Conservation (phyloP, 2,888 invertebrate genomes). For the Hypomecis punctinalis region DNA sequence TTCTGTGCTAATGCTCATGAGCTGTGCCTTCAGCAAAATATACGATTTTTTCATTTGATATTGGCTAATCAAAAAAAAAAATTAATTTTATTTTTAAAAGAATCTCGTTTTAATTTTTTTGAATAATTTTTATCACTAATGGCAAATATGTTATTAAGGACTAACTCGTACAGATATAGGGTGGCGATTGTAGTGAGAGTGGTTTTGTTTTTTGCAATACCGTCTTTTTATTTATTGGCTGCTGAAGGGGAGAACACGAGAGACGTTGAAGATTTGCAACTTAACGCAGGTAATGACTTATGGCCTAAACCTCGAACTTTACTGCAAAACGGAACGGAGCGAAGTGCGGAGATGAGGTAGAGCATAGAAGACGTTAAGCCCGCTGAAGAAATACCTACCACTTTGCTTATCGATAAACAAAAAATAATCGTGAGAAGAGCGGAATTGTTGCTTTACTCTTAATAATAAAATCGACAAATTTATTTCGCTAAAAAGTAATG, state of each 20-base stretch:
- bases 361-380: too few species aligned
- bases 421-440: too few species aligned
- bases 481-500: too few species aligned
- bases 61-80: conserved; percentile 40
- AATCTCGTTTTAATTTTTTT: conserved; percentile 40
- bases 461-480: too few species aligned
- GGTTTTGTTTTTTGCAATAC: conserved; percentile 67
- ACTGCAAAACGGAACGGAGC: too few species aligned
- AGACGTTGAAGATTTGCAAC: conserved; percentile 23
- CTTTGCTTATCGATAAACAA: too few species aligned
- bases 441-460: too few species aligned
- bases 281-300: conserved; percentile 48
- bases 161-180: conserved; percentile 66
- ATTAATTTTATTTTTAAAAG: background rate
- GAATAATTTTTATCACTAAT: conserved; percentile 56
- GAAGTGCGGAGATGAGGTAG: too few species aligned
- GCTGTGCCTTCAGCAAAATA: conserved; percentile 69
- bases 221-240: conserved; percentile 60
- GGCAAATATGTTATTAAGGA: conserved; percentile 79
- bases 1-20: conserved; percentile 62
- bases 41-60: conserved; percentile 78
- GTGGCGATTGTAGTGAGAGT: conserved; percentile 64
- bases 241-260: conserved; percentile 29
- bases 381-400: too few species aligned
- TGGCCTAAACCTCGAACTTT: background rate